These are phyloP conservation scores for Siderastrea radians DNA, from an alignment of 92 coral and sea anemone species.

Conservation along the genomic window DNA sequence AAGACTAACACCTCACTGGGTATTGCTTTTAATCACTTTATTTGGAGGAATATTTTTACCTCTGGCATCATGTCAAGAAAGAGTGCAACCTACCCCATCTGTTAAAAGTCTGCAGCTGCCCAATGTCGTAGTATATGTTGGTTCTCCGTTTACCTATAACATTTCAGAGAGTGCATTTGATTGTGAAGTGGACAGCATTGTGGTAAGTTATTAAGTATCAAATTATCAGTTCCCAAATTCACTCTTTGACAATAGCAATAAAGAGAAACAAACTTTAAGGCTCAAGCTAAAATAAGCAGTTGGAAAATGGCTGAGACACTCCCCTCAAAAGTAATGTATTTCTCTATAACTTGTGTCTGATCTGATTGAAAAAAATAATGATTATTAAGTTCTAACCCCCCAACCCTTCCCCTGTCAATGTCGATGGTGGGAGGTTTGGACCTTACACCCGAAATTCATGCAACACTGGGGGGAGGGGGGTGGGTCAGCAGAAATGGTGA, in stretches of 20 bases:
- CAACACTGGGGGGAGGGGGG: too few relatives aligned
- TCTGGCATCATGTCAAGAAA: constrained; percentile 37
- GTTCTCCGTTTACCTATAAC: constrained; percentile 74
- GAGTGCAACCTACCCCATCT: constrained; percentile 53
- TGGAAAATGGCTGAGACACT: too few relatives aligned
- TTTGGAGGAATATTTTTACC: constrained; percentile 33
- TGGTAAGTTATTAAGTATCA: constrained; percentile 74
- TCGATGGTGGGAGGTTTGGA: too few relatives aligned
- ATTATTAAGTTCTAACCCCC: too few relatives aligned
- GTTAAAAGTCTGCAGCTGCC: constrained; percentile 36
- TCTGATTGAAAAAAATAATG: too few relatives aligned
- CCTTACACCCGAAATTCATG: too few relatives aligned
- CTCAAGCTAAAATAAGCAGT: too few relatives aligned
- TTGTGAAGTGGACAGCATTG: constrained; percentile 81
- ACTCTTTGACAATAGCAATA: neutral
- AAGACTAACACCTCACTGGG: neutral
- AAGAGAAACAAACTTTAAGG: neutral
- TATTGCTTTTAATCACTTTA: neutral
- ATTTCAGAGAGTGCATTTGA: constrained; percentile 75
- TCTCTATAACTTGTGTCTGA: too few relatives aligned
- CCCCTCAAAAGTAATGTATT: too few relatives aligned
- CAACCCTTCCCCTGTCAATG: too few relatives aligned
- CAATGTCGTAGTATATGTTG: constrained; percentile 73
- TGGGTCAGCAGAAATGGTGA: too few relatives aligned
- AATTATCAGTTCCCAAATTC: neutral